Conservation (phyloP, 2,888 invertebrate genomes). For the Netelia virgata region DNA sequence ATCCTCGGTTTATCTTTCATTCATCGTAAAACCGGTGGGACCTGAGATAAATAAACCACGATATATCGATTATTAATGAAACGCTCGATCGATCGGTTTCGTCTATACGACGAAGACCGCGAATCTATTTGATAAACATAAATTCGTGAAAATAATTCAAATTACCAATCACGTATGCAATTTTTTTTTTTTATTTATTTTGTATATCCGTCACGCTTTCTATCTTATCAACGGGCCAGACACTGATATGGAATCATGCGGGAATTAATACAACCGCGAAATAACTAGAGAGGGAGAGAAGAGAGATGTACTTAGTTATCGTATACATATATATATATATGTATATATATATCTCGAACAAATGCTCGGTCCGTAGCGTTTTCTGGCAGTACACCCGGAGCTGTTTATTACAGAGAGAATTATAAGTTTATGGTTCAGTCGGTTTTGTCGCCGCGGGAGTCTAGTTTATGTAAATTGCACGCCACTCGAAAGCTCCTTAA, state of each 20-base stretch:
- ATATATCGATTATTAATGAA: too few relatives aligned
- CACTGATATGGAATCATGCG: constrained; percentile 42
- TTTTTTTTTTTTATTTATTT: neutral
- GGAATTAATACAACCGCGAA: constrained; percentile 33
- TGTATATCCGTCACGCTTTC: neutral
- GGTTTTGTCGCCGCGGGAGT: constrained; percentile 69
- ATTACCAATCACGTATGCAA: neutral
- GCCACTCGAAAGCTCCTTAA: constrained; percentile 70
- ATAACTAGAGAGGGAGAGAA: constrained; percentile 3
- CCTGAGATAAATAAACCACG: too few relatives aligned
- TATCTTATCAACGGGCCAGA: neutral
- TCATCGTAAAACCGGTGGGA: too few relatives aligned
- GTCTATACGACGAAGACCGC: neutral
- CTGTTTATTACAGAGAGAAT: constrained; percentile 69
- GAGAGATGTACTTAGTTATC: neutral
- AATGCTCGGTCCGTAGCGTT: constrained; percentile 44
- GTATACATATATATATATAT: constrained; percentile 8
- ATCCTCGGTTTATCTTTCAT: too few relatives aligned
- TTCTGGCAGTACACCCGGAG: constrained; percentile 62
- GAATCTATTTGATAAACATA: neutral
- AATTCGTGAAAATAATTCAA: neutral
- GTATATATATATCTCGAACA: constrained; percentile 12
- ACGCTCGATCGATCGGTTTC: neutral
- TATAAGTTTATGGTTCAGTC: constrained; percentile 68
- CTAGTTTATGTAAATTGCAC: constrained; percentile 69